A percentile compares a stretch with the other conserved stretches of the same genome.
Conservation (phyloP, 2,113 vertebrate genomes). For the Zosterops pallidus region DNA sequence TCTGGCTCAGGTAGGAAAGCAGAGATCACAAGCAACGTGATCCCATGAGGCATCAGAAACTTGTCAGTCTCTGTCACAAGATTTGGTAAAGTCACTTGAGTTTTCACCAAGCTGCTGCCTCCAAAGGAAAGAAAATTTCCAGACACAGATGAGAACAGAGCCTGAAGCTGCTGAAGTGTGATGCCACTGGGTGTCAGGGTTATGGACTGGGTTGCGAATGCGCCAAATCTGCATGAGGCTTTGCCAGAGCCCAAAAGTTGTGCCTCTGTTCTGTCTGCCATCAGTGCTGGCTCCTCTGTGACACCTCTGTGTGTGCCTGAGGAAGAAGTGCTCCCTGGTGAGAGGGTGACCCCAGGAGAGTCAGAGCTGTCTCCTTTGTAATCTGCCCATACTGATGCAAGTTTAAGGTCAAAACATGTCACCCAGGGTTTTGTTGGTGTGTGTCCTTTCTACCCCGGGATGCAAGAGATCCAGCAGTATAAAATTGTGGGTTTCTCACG, state of each 20-base stretch:
- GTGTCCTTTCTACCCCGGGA: background rate
- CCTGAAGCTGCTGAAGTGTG: background rate
- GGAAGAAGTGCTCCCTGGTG: background rate
- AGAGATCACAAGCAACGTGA: background rate
- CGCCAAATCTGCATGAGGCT: accelerated
- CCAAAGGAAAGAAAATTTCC: background rate
- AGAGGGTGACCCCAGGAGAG: background rate
- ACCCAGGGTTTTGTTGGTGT: background rate
- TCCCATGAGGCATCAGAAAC: background rate
- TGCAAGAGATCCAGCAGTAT: background rate
- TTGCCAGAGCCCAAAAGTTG: background rate
- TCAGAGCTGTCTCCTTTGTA: background rate
- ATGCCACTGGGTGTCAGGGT: background rate
- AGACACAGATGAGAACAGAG: background rate
- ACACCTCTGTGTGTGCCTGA: background rate
- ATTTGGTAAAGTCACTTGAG: background rate
- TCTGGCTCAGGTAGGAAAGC: background rate
- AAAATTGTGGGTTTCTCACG: background rate
- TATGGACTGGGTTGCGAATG: background rate
- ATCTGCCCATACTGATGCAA: background rate
- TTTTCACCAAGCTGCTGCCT: background rate
- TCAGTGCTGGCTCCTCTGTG: background rate
- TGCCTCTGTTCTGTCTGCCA: background rate
- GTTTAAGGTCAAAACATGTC: background rate
- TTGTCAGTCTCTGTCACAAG: background rate